Base-by-base conservation (phyloP, 2,888 invertebrate genomes). In the Andricus curvator region DNA sequence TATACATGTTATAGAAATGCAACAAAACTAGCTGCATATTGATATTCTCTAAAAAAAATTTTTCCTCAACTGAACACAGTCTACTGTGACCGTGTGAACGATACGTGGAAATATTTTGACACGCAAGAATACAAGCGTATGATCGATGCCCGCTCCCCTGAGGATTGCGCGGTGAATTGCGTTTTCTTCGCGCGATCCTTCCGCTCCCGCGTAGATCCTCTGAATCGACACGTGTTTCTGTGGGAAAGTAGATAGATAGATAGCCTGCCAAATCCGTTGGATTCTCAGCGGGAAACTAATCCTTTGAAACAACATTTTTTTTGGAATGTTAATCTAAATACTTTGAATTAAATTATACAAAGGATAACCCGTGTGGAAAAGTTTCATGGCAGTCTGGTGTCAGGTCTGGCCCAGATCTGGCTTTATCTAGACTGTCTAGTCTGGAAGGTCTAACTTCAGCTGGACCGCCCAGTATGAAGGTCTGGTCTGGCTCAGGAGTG, bases 121-220 rank as follows among this genome's bases (percentile, higher is more conserved):
- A 88, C 85, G 82, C 80, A 80, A 86, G 85, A 88, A 89, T 88
- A 89, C 87, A 86, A 84, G 84, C 84, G 84, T 83, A 84, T 91
- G 91, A 91, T 91, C 90, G 91, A 91, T 91, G 90, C 88, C 82
- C 87, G 85, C 85, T 91, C 91, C 90, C 91, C 81, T 74, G 90
- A 90, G 91, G 91, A 91, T 91, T 90, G 87, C 89, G 87, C 85
- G 84, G 86, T 91, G 91, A 91, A 91, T 91, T 90, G 91, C 91
- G 88, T 85, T 89, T 90, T 89, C 86, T 85, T 85, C 80, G 84
- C 83, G 81, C 83, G 77, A n/a, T 78, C 74, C 65, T 80, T 80
- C 80, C 65, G 70, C 60, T 48, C 62, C 78, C 62, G 56, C 48
- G 44, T 60, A 60, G 70, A 74, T 51, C 44, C 44, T 51, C 44